Percentiles rank a stretch among this genome's conserved stretches.
phyloP scores from a whole-genome alignment of 2,797 vertebrate genomes.

The Jordanella pulchra region DNA sequence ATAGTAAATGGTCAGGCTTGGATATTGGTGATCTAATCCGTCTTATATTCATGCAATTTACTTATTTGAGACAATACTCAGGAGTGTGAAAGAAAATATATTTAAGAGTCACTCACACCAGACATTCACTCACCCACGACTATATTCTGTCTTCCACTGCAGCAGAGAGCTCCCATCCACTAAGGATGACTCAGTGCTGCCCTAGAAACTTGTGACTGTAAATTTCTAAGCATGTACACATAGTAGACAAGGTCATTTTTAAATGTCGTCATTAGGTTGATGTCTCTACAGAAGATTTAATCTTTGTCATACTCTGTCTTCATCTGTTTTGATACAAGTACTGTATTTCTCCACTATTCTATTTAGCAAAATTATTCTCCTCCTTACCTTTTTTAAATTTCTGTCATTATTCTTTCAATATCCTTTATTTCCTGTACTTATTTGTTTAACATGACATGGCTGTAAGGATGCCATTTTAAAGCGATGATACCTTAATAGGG shows the following conservation, averaged over 20 bases:
- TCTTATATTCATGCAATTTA: constrained; percentile 10
- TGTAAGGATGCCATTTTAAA: neutral
- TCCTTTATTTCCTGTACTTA: neutral
- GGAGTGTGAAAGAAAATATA: constrained; percentile 20
- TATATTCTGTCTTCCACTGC: neutral
- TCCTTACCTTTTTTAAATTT: neutral
- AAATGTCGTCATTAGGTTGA: constrained; percentile 2
- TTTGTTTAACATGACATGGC: neutral
- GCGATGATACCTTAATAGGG: too few species aligned
- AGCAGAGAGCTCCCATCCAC: constrained; percentile 2
- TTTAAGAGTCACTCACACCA: constrained; percentile 33
- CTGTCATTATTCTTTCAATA: neutral
- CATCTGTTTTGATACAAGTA: neutral
- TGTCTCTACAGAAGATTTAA: constrained; percentile 2
- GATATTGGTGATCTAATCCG: constrained; percentile 15
- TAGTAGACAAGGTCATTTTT: constrained; percentile 13
- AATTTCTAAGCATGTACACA: constrained; percentile 15
- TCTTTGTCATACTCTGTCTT: neutral
- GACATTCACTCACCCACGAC: neutral
- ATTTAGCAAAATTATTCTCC: neutral
- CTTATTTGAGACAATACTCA: constrained; percentile 14
- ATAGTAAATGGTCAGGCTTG: constrained; percentile 8
- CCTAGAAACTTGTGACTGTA: constrained; percentile 28
- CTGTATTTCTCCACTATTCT: too few species aligned
- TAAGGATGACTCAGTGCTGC: constrained; percentile 34